Percentiles rank a stretch among this genome's conserved stretches.
Conservation (phyloP, 2,888 invertebrate genomes). For the Xestia c-nigrum region DNA sequence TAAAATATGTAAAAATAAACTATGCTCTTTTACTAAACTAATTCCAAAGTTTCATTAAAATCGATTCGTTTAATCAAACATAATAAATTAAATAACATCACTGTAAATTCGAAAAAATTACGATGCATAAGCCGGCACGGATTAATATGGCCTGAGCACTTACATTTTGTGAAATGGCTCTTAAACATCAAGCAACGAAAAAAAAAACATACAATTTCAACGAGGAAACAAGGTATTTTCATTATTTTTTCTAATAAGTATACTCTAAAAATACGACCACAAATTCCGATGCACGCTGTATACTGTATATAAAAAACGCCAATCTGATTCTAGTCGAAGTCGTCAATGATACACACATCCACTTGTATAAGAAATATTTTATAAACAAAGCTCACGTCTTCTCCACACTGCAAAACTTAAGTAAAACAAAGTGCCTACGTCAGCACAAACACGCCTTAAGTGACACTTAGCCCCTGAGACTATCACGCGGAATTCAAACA, state of each 20-base stretch:
- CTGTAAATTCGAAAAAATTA: no score
- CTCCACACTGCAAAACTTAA: background rate
- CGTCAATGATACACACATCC: background rate
- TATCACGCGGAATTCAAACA: constrained; percentile 33
- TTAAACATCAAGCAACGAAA: background rate
- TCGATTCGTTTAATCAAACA: no score
- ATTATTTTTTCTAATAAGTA: background rate
- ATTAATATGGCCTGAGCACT: no score
- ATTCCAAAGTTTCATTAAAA: no score
- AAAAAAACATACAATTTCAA: background rate
- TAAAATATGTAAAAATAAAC: no score
- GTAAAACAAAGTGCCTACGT: constrained; percentile 16
- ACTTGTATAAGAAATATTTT: background rate
- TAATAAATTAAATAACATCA: no score
- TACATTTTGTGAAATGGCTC: no score
- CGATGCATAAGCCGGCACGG: no score
- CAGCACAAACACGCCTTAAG: constrained; percentile 31
- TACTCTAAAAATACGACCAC: background rate
- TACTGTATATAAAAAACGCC: background rate
- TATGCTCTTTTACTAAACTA: no score
- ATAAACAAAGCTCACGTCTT: background rate
- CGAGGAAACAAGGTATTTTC: background rate
- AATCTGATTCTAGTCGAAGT: background rate
- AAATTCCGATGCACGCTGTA: background rate
- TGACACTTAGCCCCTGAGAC: constrained; percentile 40